phyloP scores from a whole-genome alignment of 2,888 invertebrate genomes.

The Nemotelus pantherinus region DNA sequence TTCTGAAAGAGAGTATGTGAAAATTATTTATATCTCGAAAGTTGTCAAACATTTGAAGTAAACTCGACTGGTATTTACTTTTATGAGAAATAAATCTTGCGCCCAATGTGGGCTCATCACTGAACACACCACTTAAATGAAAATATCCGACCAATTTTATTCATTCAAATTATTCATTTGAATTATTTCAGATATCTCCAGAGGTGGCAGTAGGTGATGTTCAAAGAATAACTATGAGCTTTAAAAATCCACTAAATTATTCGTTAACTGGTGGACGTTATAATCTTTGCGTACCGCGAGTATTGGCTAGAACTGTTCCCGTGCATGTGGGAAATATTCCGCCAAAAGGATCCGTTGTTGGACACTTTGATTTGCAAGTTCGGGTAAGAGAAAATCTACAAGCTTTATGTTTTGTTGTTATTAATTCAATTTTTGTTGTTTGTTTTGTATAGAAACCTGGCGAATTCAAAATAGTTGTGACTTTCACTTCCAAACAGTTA shows the following conservation, averaged over 20 bases:
- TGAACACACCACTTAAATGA: too few relatives aligned
- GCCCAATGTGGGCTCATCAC: too few relatives aligned
- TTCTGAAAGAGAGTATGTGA: too few relatives aligned
- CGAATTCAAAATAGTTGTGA: constrained; percentile 73
- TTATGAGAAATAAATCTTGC: too few relatives aligned
- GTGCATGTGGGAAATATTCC: constrained; percentile 69
- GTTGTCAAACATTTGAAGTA: too few relatives aligned
- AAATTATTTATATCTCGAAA: too few relatives aligned
- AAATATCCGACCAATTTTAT: too few relatives aligned
- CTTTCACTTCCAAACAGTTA: constrained; percentile 76
- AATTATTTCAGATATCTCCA: constrained; percentile 56
- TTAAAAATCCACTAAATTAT: constrained; percentile 76
- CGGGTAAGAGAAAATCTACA: constrained; percentile 25
- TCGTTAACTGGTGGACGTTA: constrained; percentile 74
- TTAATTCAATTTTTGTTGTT: not conserved
- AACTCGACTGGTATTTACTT: too few relatives aligned
- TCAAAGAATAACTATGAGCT: constrained; percentile 69
- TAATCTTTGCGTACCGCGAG: constrained; percentile 75
- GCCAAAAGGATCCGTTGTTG: constrained; percentile 67
- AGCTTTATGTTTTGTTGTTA: not conserved
- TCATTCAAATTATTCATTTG: too few relatives aligned
- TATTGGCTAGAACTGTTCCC: constrained; percentile 69
- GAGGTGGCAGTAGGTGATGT: constrained; percentile 70
- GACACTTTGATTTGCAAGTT: constrained; percentile 42
- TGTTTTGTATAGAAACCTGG: constrained; percentile 68